These are phyloP conservation scores for Hemibagrus guttatus DNA, from an alignment of 2,797 vertebrate species.

Conservation along the genomic window DNA sequence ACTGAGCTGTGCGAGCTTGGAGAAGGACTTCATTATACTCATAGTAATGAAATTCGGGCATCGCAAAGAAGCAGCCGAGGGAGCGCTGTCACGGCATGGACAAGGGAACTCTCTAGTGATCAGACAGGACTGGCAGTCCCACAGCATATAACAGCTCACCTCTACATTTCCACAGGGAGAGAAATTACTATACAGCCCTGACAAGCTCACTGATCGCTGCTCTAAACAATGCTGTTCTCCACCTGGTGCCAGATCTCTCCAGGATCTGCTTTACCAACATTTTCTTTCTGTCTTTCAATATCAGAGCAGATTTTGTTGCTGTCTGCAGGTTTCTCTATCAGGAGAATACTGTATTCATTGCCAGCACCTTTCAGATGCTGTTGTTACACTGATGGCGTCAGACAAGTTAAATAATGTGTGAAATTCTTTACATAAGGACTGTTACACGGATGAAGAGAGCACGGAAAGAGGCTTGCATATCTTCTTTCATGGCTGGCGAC, in stretches of 20 bases:
- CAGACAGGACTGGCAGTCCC: constrained; percentile 73
- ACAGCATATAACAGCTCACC: constrained; percentile 69
- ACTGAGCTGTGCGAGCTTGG: constrained; percentile 91
- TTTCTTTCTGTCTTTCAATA: constrained; percentile 40
- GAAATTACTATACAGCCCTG: constrained; percentile 76
- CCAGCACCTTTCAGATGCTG: constrained; percentile 59
- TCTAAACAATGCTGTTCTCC: constrained; percentile 70
- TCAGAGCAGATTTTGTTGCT: constrained; percentile 62
- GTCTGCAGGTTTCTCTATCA: constrained; percentile 64
- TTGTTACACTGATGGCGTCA: constrained; percentile 73
- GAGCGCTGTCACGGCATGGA: constrained; percentile 85
- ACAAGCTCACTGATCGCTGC: constrained; percentile 70
- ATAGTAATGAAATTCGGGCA: constrained; percentile 96
- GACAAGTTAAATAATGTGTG: constrained; percentile 82
- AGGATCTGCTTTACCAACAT: constrained; percentile 70
- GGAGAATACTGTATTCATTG: constrained; percentile 60
- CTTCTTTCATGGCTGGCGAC: constrained; percentile 63
- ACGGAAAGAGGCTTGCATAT: constrained; percentile 68
- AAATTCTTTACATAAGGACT: constrained; percentile 76
- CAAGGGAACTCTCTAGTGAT: constrained; percentile 76
- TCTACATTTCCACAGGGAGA: constrained; percentile 78
- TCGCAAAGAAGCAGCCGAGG: constrained; percentile 91
- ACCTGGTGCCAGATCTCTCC: constrained; percentile 78
- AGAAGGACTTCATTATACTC: constrained; percentile 97
- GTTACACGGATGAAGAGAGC: constrained; percentile 69